Base-by-base conservation (phyloP, 2,888 invertebrate species). In the Pemphredon lugubris region DNA sequence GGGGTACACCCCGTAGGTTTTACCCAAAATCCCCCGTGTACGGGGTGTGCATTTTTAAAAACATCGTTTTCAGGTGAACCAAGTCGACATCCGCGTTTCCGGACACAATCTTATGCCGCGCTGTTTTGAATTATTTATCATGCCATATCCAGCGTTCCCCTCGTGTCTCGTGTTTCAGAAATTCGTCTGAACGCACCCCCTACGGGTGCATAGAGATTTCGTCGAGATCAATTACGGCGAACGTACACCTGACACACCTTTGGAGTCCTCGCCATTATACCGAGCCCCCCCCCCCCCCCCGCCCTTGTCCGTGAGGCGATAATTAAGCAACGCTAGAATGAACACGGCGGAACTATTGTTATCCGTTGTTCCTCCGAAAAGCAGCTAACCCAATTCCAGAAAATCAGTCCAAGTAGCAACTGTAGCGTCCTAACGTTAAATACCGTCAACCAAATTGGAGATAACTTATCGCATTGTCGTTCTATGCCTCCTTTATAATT, bases 311-410 rank as follows among this genome's bases (percentile, higher is more conserved):
- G 42, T 40, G 30, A 16, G 50, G 37, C 69, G 69, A 70, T 70
- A 70, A 70, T 70, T 59, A 69, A 70, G 60, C 69, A 69, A 69
- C 69, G 54, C 69, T 68, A 34, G 48, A 66, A 48, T 69, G 69
- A 69, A 68, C 47, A 42, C 50, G 60, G 54, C 39, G 54, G 37
- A 50, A 48, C 60, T 60, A 60, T 70, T 42, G 69, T 48, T 42
- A 60, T 44, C 70, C 69, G 39, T n/a, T n/a, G n/a, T 23, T 54
- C 21, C 44, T 39, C 60, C 21, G 69, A 69, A 68, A 70, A 23
- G 50, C 69, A 44, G 69, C 69, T 70, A 70, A 70, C 69, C 60
- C 60, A 60, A 53, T 60, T 60, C 14, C 42, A 34, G 69, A 69
- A 69, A 69, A 70, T 69, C 60, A n/a, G n/a, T n/a, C n/a, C n/a